phyloP scores from a whole-genome alignment of 2,113 vertebrate genomes.

The Salvelinus namaycush region DNA sequence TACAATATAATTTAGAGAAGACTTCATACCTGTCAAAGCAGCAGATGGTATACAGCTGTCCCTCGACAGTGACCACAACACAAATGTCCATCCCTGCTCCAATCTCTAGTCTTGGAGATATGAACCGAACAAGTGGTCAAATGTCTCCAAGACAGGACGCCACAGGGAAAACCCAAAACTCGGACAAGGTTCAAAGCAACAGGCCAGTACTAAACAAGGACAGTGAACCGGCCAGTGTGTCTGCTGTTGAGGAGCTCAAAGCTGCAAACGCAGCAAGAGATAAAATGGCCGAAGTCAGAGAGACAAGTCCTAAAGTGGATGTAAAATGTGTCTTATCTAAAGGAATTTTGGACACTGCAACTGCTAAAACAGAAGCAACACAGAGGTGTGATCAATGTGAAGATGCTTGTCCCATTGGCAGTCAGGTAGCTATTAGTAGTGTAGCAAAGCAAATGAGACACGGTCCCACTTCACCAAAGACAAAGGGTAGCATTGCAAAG shows the following conservation, averaged over 20 bases:
- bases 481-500: conserved; percentile 25
- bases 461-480: conserved; percentile 46
- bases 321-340: conserved; percentile 26
- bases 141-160: conserved; percentile 15
- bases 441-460: conserved; percentile 23
- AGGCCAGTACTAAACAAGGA: conserved; percentile 16
- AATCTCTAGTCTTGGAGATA: conserved; percentile 11
- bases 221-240: not conserved
- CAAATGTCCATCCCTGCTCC: conserved; percentile 15
- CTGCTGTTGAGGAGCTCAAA: conserved; percentile 26
- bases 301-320: conserved; percentile 27
- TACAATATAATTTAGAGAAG: conserved; percentile 25
- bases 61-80: conserved; percentile 23
- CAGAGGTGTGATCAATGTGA: conserved; percentile 34
- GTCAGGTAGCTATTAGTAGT: conserved; percentile 26
- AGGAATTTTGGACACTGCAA: not conserved
- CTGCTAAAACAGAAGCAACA: conserved; percentile 31
- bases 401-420: conserved; percentile 19
- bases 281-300: conserved; percentile 17
- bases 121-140: conserved; percentile 21
- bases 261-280: conserved; percentile 3
- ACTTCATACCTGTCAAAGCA: conserved; percentile 42
- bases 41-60: conserved; percentile 31
- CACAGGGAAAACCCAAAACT: conserved; percentile 14
- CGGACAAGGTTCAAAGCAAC: conserved; percentile 9